Evolutionary conservation across 2,797 vertebrate genomes (phyloP), one percentile per base, ranked within the genome.

Genomic region (Clamator glandarius): DNA sequence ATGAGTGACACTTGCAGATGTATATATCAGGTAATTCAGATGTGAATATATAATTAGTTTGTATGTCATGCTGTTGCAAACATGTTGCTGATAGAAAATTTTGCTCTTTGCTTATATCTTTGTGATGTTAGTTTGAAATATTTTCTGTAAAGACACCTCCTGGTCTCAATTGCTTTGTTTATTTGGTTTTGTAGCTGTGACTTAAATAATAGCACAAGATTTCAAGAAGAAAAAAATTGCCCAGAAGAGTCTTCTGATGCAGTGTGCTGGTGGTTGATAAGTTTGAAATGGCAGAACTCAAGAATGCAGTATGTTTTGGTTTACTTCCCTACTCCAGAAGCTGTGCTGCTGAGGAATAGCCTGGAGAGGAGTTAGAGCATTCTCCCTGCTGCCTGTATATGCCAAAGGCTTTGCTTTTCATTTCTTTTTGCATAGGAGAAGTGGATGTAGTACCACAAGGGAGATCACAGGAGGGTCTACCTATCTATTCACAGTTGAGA

Each of bases 61-160:
- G 10, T 41, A 12, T 88, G 85, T 91, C 33, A 39, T 55, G 24
- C n/a, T 86, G 29, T 81, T 39, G 66, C 86, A 95, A 84, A 82
- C 66, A 52, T 28, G n/a, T 76, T 78, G 48, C 48, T 70, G 77
- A 80, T 77, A 63, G 77, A 81, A 79, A 84, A 48, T 84, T 35
- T 63, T 90, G 33, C n/a, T 90, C 33, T 75, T 87, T 80, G 57
- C 68, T 92, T 91, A 2, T n/a, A 50, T 77, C 41, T 77, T 93
- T 91, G 2, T 61, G 64, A 61, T 57, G 8, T 91, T 84, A 42
- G 29, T 86, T 78, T 68, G 69, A 84, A 90, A 68, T 76, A 15
- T 4, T 72, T 83, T 89, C 76, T 91, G 77, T 51, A 54, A 80
- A 64, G 66, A 46, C 13, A 85, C 31, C 70, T 57, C 17, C 19